A percentile compares a stretch with the other conserved stretches of the same genome.
Evolutionary conservation across 2,113 vertebrate genomes (phyloP).

Genomic region (Scortum barcoo): DNA sequence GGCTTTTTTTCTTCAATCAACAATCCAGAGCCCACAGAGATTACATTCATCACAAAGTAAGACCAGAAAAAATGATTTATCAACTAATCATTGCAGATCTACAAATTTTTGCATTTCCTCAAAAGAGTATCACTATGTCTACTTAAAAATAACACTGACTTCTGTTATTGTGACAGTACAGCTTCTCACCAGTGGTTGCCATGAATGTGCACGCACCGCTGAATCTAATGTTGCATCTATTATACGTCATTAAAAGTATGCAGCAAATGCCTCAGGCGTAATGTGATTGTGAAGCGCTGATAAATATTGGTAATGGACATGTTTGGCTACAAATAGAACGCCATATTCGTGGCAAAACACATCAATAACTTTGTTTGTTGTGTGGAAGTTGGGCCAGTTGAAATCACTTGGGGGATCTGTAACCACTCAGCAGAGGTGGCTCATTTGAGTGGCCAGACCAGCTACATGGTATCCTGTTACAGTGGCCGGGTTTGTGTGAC

Average conservation of each 20-base stretch:
- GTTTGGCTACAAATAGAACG: background rate
- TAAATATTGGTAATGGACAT: background rate
- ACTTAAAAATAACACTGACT: background rate
- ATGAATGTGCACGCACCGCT: background rate
- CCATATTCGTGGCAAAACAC: background rate
- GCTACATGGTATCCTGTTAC: conserved; percentile 66
- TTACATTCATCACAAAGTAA: background rate
- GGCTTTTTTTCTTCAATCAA: background rate
- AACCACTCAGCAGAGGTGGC: conserved; percentile 43
- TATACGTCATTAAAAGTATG: conserved; percentile 5
- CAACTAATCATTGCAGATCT: background rate
- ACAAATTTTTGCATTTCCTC: background rate
- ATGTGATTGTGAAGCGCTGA: background rate
- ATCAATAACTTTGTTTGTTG: conserved; percentile 34
- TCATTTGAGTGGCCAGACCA: conserved; percentile 44
- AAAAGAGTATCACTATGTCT: background rate
- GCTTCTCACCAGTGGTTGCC: background rate
- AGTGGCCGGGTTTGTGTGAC: conserved; percentile 52
- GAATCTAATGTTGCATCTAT: conserved; percentile 23
- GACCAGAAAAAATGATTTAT: background rate
- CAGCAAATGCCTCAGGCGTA: background rate
- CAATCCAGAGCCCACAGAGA: background rate
- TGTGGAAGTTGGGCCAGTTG: background rate
- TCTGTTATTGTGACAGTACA: background rate
- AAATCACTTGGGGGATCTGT: conserved; percentile 40